These are phyloP conservation scores for Drosophila burlai DNA, from an alignment of 1,140 invertebrate species.

Conservation along the genomic window DNA sequence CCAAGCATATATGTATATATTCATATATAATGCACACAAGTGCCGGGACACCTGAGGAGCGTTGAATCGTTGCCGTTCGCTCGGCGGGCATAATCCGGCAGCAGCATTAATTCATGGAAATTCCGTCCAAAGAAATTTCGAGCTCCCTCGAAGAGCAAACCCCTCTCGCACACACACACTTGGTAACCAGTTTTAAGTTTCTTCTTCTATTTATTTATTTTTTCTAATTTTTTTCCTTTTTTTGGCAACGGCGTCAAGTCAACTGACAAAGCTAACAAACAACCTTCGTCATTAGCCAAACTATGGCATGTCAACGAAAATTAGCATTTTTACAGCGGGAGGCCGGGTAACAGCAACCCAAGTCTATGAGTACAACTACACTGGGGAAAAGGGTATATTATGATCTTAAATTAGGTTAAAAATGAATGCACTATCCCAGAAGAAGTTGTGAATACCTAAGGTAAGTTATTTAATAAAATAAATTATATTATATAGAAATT, in stretches of 20 bases:
- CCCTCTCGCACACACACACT: slow-evolving; percentile 33
- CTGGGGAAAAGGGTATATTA: not conserved
- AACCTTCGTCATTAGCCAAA: slow-evolving; percentile 83
- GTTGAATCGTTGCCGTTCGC: slow-evolving; percentile 15
- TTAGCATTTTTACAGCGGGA: slow-evolving; percentile 72
- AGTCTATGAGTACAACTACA: slow-evolving; percentile 40
- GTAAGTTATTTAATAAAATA: too few species aligned
- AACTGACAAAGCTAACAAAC: slow-evolving; percentile 79
- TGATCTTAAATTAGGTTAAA: not conserved
- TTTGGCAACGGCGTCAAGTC: slow-evolving; percentile 69
- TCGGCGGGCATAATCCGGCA: slow-evolving; percentile 64
- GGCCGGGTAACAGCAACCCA: slow-evolving; percentile 32
- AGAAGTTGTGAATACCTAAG: too few species aligned
- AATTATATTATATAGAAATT: too few species aligned
- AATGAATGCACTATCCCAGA: not conserved
- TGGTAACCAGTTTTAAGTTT: slow-evolving; percentile 67
- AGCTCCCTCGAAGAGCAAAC: slow-evolving; percentile 24
- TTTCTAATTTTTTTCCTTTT: slow-evolving; percentile 8
- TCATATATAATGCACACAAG: slow-evolving; percentile 48
- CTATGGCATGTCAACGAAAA: slow-evolving; percentile 83
- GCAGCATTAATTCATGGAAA: slow-evolving; percentile 80
- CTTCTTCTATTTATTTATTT: slow-evolving; percentile 35
- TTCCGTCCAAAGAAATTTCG: slow-evolving; percentile 79
- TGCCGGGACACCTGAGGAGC: slow-evolving; percentile 64
- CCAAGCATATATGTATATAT: slow-evolving; percentile 11